These are phyloP conservation scores for Melanophora roralis DNA, from an alignment of 2,888 invertebrate species.

Conservation along the genomic window DNA sequence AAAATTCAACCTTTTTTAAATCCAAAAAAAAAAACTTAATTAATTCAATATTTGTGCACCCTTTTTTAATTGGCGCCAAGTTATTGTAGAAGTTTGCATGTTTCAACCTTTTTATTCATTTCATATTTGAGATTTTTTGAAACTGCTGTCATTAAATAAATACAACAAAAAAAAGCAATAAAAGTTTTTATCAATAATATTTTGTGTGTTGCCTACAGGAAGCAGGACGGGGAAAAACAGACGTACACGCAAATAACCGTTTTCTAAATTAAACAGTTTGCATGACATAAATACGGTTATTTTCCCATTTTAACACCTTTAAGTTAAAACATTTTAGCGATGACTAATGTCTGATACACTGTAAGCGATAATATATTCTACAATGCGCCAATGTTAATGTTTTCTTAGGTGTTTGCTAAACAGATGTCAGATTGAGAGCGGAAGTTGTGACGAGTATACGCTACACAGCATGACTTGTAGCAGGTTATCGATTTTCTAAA, in stretches of 20 bases:
- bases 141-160: conserved; percentile 21
- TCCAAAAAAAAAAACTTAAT: not conserved
- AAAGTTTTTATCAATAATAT: not conserved
- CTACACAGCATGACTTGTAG: no score
- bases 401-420: no score
- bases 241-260: not conserved
- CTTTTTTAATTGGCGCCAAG: no score
- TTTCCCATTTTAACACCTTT: conserved; percentile 39
- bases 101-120: not conserved
- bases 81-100: not conserved
- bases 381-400: no score
- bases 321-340: not conserved
- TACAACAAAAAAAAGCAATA: no score
- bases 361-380: no score
- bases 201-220: not conserved
- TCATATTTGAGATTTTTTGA: conserved; percentile 9
- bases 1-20: not conserved
- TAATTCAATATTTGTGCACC: no score
- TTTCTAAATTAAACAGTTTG: not conserved
- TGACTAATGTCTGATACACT: no score
- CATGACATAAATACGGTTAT: conserved; percentile 8
- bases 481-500: no score
- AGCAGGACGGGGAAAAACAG: not conserved
- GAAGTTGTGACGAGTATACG: no score
- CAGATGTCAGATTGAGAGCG: no score